A percentile compares a stretch with the other conserved stretches of the same genome.
Evolutionary conservation across 2,888 invertebrate genomes (phyloP).

Genomic region (Aplocera efformata): DNA sequence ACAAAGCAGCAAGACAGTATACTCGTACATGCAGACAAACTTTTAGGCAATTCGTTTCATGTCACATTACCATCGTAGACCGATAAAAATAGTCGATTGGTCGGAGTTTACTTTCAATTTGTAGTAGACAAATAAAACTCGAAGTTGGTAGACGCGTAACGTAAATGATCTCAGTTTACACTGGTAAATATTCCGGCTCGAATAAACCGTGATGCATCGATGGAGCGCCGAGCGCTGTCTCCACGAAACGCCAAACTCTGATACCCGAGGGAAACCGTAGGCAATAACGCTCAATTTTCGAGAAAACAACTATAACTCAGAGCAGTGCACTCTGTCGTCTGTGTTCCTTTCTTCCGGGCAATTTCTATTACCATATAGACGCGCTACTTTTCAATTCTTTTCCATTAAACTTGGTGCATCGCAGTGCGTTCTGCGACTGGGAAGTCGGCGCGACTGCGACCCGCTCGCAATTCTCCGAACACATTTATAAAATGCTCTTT

Average conservation of each 20-base stretch:
- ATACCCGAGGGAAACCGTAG: constrained; percentile 56
- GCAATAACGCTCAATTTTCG: constrained; percentile 76
- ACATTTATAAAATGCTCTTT: constrained; percentile 79
- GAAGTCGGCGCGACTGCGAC: constrained; percentile 42
- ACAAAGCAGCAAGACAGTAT: constrained; percentile 8
- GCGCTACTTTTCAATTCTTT: constrained; percentile 80
- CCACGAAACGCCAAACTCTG: constrained; percentile 37
- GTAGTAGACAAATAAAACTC: constrained; percentile 36
- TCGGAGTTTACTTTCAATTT: constrained; percentile 24
- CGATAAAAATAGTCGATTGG: constrained; percentile 28
- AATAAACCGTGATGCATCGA: constrained; percentile 47
- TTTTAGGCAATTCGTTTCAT: constrained; percentile 23
- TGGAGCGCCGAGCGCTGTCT: constrained; percentile 29
- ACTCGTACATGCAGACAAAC: constrained; percentile 14
- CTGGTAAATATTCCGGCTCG: constrained; percentile 55
- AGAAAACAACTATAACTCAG: constrained; percentile 78
- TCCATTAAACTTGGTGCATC: constrained; percentile 80
- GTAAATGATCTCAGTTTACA: constrained; percentile 57
- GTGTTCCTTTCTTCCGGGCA: constrained; percentile 78
- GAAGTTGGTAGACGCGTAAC: constrained; percentile 43
- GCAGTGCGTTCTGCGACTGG: constrained; percentile 64
- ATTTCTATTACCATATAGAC: constrained; percentile 81
- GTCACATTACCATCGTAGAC: constrained; percentile 29
- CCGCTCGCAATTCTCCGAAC: constrained; percentile 67
- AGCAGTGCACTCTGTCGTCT: constrained; percentile 73